A percentile compares a stretch with the other conserved stretches of the same genome.
Conservation (phyloP, 2,888 invertebrate species). For the Mactromeris polynyma region DNA sequence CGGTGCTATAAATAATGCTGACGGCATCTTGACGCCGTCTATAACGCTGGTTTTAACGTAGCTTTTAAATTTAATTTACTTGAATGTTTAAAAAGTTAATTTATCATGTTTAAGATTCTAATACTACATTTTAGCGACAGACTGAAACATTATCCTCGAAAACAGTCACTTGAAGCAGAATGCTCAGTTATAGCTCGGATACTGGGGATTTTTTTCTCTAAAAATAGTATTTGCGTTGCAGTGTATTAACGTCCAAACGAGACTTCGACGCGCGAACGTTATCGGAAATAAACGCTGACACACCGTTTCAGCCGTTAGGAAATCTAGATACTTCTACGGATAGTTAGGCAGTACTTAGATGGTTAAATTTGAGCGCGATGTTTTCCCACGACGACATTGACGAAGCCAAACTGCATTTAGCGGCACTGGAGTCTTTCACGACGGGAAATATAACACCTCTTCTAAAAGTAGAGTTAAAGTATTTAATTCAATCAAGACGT, state of each 20-base stretch:
- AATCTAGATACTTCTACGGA: not conserved
- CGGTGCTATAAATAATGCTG: conserved; percentile 18
- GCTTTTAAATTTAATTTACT: not conserved
- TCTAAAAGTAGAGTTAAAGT: conserved; percentile 79
- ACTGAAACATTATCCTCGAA: not conserved
- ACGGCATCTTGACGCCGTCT: conserved; percentile 25
- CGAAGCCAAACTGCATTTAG: conserved; percentile 73
- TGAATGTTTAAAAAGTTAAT: not conserved
- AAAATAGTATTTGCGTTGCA: conserved; percentile 20
- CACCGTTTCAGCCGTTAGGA: conserved; percentile 22
- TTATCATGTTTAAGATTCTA: not conserved
- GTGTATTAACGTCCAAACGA: conserved; percentile 10
- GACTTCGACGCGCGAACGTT: conserved; percentile 49
- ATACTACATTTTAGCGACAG: not conserved
- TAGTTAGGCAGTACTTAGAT: not conserved
- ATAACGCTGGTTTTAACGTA: not conserved
- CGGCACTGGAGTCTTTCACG: conserved; percentile 70
- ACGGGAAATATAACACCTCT: conserved; percentile 72
- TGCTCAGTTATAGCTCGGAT: not conserved
- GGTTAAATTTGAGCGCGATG: not conserved
- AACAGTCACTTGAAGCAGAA: not conserved
- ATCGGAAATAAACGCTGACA: conserved; percentile 52
- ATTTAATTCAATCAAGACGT: conserved; percentile 76
- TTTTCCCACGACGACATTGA: conserved; percentile 36
- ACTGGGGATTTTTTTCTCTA: conserved; percentile 8